These are phyloP conservation scores for Mohoua ochrocephala DNA, from an alignment of 2,113 vertebrate species.

Conservation along the genomic window DNA sequence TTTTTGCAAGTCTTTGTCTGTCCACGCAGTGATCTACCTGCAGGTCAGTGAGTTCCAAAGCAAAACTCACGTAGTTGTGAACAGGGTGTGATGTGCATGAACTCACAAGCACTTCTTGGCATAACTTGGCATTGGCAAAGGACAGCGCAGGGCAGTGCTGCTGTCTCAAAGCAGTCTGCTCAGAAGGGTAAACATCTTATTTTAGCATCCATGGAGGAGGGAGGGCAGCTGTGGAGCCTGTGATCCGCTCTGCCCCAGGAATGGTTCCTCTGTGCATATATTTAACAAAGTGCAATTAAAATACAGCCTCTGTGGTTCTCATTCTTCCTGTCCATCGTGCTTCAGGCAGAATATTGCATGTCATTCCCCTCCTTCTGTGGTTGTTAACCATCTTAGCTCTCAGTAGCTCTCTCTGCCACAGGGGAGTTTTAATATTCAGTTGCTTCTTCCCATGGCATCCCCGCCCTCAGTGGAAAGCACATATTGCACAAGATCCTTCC, in stretches of 20 bases:
- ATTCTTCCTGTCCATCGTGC: background rate
- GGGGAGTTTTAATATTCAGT: background rate
- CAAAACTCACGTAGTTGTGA: background rate
- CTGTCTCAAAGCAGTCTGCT: background rate
- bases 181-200: background rate
- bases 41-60: background rate
- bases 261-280: background rate
- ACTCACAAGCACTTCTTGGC: too few species aligned
- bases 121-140: background rate
- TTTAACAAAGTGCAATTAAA: background rate
- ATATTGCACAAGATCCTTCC: background rate
- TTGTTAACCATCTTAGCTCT: background rate
- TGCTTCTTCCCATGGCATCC: background rate
- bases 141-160: rapidly evolving
- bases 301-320: background rate
- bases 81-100: background rate
- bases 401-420: background rate
- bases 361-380: background rate
- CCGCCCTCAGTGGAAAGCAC: background rate
- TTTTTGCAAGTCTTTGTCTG: background rate
- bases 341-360: background rate
- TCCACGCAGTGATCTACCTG: background rate
- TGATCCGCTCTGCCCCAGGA: background rate
- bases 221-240: background rate
- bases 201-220: background rate